Evolutionary conservation across 2,888 invertebrate genomes (phyloP).

Genomic region (Panzeria rudis): DNA sequence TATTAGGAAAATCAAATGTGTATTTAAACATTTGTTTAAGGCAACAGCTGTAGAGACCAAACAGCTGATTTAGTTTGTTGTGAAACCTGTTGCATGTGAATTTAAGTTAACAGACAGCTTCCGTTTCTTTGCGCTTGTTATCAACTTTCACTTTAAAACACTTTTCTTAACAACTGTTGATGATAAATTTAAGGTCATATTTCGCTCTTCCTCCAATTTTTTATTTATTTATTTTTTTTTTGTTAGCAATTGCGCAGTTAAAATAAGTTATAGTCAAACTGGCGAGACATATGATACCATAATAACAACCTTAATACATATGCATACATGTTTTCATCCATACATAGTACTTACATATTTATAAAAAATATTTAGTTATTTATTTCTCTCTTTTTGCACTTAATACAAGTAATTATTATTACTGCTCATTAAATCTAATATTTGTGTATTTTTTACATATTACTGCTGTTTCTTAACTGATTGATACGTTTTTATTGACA

Average conservation of each 20-base stretch:
- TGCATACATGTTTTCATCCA: too few relatives aligned
- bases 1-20: background rate
- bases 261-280: background rate
- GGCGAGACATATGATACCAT: background rate
- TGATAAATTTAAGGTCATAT: background rate
- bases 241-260: constrained; percentile 35
- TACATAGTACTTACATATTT: background rate
- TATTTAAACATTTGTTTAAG: background rate
- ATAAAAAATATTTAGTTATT: background rate
- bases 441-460: background rate
- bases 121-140: constrained; percentile 59
- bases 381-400: background rate
- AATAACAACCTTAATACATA: background rate
- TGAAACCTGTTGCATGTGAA: constrained; percentile 56
- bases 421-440: constrained; percentile 1
- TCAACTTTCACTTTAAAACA: background rate
- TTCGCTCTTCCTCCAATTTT: background rate
- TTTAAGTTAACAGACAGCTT: constrained; percentile 76
- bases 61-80: background rate
- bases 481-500: background rate
- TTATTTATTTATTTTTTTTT: background rate
- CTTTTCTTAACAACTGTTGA: constrained; percentile 42
- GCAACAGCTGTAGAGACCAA: constrained; percentile 30
- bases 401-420: background rate
- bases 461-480: background rate